Evolutionary conservation across 2,113 vertebrate species (phyloP).

Genomic region (Hepsetus odoe): DNA sequence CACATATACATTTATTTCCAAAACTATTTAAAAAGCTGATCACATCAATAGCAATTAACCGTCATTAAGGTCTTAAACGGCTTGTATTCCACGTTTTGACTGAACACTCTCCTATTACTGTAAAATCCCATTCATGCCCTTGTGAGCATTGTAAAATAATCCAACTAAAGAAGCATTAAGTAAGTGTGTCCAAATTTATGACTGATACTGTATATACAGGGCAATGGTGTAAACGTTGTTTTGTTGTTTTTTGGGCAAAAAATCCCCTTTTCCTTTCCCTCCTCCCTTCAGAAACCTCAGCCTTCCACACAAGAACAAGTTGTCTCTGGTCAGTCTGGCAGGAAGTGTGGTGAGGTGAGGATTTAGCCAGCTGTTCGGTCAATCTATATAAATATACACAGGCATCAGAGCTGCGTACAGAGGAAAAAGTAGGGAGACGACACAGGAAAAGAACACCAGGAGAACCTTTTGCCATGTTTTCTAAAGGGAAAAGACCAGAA

Average conservation of each 20-base stretch:
- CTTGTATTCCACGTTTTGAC: too few species aligned
- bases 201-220: slow-evolving; percentile 4
- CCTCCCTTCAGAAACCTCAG: slow-evolving; percentile 29
- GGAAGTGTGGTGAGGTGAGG: slow-evolving; percentile 47
- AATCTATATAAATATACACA: slow-evolving; percentile 27
- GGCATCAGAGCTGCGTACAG: neutral
- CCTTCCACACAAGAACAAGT: slow-evolving; percentile 42
- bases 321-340: slow-evolving; percentile 37
- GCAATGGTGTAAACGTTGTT: slow-evolving; percentile 2
- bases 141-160: neutral
- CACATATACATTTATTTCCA: too few species aligned
- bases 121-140: too few species aligned
- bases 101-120: too few species aligned
- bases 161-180: too few species aligned
- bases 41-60: too few species aligned
- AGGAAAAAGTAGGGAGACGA: slow-evolving; percentile 18
- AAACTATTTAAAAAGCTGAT: too few species aligned
- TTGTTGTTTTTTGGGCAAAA: slow-evolving; percentile 19
- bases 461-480: neutral
- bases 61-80: too few species aligned
- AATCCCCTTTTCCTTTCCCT: slow-evolving; percentile 29
- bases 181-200: neutral
- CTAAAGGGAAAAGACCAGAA: slow-evolving; percentile 10
- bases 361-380: slow-evolving; percentile 30
- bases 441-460: neutral